Percentiles rank a stretch among this genome's conserved stretches.
phyloP scores from a whole-genome alignment of 2,113 vertebrate genomes.

The Callospermophilus lateralis region DNA sequence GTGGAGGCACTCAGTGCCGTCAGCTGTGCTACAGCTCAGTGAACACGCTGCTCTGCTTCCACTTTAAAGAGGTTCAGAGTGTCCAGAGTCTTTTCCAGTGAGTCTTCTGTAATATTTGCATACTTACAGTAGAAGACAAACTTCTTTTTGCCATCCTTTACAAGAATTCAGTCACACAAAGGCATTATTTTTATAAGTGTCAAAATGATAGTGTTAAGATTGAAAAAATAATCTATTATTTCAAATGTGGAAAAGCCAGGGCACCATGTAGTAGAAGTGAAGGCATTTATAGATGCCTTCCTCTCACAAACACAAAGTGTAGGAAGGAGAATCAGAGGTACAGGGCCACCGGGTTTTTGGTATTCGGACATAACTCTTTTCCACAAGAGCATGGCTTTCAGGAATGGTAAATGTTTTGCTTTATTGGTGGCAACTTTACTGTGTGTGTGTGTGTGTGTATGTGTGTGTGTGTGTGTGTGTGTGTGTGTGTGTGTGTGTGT shows the following conservation, averaged over 20 bases:
- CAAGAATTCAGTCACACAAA: not conserved
- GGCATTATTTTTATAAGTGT: not conserved
- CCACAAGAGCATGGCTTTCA: not conserved
- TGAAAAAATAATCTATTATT: not conserved
- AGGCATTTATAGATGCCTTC: not conserved
- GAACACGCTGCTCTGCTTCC: not conserved
- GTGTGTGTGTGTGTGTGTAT: too few species aligned
- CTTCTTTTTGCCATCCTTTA: not conserved
- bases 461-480: too few species aligned
- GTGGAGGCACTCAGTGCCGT: not conserved
- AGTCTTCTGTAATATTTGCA: not conserved
- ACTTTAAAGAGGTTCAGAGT: not conserved
- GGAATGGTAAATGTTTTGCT: not conserved
- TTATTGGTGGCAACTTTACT: not conserved
- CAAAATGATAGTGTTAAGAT: rapidly evolving
- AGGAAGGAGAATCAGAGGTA: not conserved
- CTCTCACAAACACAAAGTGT: not conserved
- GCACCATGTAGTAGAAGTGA: not conserved
- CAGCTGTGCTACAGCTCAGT: not conserved
- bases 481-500: too few species aligned
- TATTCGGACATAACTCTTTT: not conserved
- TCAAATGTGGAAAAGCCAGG: not conserved
- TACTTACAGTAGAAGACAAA: not conserved
- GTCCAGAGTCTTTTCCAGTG: not conserved
- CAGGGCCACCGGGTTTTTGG: not conserved